Evolutionary conservation across 1,140 invertebrate genomes (phyloP), one percentile per base, ranked within the genome.

Genomic region (Archivesica marissinica): DNA sequence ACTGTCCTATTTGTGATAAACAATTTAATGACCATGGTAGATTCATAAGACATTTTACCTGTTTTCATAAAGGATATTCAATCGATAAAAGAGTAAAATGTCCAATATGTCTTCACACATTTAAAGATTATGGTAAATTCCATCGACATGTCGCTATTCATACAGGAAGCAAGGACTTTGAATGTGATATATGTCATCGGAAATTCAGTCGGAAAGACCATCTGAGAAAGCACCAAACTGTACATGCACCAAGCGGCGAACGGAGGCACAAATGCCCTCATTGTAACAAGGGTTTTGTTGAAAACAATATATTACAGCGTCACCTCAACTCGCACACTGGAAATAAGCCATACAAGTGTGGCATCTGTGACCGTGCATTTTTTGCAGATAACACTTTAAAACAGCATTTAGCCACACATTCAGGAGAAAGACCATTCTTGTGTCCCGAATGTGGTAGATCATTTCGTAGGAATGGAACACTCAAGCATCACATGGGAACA

Each of bases 391-490:
- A 9, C 30, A 64, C 35, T 25, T 78, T 78, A 44, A 78, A 64
- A 33, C 75, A 78, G 39, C 75, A 78, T 78, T 20, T 78, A 17
- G 30, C n/a, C 1, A 64, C 20, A 35, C 64, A 81, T 44, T 54
- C 41, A 13, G 20, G 35, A 9, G 17, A 52, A 44, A 70, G 52
- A 28, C 68, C 68, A 11, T 83, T 61, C 56, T n/a, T 54, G 17
- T 85, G 82, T 38, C 13, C 41, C 20, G 39, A 75, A 23, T 86
- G 84, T 75, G 70, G 44, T 2, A 75, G 39, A 39, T 39, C 66
- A 35, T 86, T 86, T 47, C 17, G 64, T 1, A 79, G 84, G 39
- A 80, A 80, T 17, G 78, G 84, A 38, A 59, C 52, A 61, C 56
- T 80, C 1, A 61, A 54, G 20, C 47, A 64, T 11, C 84, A 86